Evolutionary conservation across 2,797 vertebrate genomes (phyloP).

Genomic region (Fundulus diaphanus): DNA sequence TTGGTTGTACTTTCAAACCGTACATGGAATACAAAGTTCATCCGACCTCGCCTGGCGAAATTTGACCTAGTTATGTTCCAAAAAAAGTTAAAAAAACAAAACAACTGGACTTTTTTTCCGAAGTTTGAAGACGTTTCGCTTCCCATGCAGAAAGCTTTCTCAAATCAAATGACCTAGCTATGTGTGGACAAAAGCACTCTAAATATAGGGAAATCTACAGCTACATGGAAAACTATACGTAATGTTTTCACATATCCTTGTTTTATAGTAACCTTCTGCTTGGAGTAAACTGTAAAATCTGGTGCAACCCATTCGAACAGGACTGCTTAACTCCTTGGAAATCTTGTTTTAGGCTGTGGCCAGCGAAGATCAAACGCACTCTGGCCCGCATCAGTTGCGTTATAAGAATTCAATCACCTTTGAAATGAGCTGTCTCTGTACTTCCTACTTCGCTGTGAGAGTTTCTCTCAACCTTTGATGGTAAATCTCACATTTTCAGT

Average conservation of each 20-base stretch:
- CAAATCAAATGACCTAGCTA: too few relatives aligned
- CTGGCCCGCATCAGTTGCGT: not conserved
- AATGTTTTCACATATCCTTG: not conserved
- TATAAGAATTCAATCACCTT: not conserved
- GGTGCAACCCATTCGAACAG: not conserved
- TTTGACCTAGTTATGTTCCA: too few relatives aligned
- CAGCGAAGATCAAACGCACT: not conserved
- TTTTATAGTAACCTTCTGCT: not conserved
- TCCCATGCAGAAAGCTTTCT: too few relatives aligned
- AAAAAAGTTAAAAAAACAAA: too few relatives aligned
- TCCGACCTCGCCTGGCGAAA: not conserved
- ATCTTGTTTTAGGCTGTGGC: not conserved
- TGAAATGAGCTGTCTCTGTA: constrained; percentile 5
- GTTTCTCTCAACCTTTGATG: constrained; percentile 4
- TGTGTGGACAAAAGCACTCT: not conserved
- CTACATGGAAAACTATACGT: not conserved
- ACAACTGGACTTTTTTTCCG: too few relatives aligned
- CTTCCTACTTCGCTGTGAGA: not conserved
- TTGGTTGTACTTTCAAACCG: not conserved
- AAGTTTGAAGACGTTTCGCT: too few relatives aligned
- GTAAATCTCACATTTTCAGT: not conserved
- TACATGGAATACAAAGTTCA: not conserved
- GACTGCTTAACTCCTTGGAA: not conserved
- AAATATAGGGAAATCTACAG: not conserved
- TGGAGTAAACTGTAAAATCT: not conserved